These are phyloP conservation scores for Crypturellus tataupa DNA, from an alignment of 2,797 vertebrate genomes.

Conservation along the genomic window DNA sequence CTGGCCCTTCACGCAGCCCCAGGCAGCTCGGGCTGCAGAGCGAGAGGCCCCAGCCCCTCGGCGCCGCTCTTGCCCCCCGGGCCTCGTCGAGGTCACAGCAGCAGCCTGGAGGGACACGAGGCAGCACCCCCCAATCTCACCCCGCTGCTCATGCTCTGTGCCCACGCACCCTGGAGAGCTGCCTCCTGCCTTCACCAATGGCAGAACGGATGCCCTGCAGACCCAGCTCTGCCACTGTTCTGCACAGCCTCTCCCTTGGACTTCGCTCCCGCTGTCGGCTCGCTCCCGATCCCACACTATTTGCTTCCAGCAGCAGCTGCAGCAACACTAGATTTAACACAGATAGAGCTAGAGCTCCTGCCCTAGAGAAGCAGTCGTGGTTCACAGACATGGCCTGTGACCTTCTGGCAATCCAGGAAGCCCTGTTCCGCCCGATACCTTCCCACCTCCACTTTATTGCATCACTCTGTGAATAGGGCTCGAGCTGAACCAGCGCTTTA, in stretches of 20 bases:
- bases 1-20: rapidly evolving
- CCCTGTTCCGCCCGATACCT: not conserved
- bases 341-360: constrained; percentile 13
- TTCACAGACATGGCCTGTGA: not conserved
- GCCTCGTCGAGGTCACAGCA: not conserved
- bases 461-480: not conserved
- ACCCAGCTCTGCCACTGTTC: not conserved
- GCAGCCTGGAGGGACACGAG: rapidly evolving
- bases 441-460: not conserved
- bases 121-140: not conserved
- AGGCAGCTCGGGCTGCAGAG: too few relatives aligned
- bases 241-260: rapidly evolving
- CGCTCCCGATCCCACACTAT: rapidly evolving
- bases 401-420: constrained; percentile 2
- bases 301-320: not conserved
- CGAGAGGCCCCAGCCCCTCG: not conserved
- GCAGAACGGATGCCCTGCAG: rapidly evolving
- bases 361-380: not conserved
- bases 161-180: rapidly evolving
- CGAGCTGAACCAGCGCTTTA: not conserved
- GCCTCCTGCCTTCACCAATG: not conserved
- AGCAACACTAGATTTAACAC: not conserved
- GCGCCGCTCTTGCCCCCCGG: rapidly evolving
- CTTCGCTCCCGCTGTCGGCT: not conserved
- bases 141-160: rapidly evolving